A percentile compares a stretch with the other conserved stretches of the same genome.
phyloP scores from a whole-genome alignment of 2,113 vertebrate genomes.

The Thryonomys swinderianus region DNA sequence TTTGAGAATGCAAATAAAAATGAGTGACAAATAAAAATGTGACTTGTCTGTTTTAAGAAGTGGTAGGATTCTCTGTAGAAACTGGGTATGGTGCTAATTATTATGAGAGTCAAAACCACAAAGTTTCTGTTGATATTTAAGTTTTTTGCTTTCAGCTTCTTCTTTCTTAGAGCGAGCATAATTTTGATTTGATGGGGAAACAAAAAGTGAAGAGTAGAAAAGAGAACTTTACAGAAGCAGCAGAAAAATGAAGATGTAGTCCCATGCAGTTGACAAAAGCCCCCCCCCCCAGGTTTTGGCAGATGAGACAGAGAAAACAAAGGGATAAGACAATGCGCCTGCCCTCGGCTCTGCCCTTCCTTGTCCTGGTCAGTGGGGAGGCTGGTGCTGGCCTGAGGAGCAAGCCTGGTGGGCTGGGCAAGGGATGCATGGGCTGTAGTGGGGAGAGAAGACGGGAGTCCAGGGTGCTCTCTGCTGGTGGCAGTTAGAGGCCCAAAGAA shows the following conservation, averaged over 20 bases:
- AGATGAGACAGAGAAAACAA: background rate
- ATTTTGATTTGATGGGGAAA: background rate
- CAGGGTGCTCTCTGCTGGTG: background rate
- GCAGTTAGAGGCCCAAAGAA: background rate
- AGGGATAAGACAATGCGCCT: background rate
- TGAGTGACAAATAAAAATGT: background rate
- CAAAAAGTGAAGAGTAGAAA: background rate
- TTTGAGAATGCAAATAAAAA: background rate
- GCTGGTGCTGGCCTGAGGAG: background rate
- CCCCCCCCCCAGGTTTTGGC: background rate
- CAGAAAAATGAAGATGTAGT: rapidly evolving
- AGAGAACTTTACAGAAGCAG: background rate
- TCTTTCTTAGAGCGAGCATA: background rate
- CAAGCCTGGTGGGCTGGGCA: too few relatives aligned
- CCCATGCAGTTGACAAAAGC: background rate
- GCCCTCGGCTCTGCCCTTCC: background rate
- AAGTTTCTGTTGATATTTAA: background rate
- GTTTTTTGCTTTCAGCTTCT: background rate
- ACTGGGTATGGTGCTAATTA: background rate
- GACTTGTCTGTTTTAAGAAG: background rate
- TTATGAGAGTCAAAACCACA: background rate
- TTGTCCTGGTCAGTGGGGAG: background rate
- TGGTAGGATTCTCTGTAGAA: background rate
- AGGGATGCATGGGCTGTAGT: background rate
- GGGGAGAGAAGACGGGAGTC: background rate